Conservation (phyloP, 2,797 vertebrate genomes). For the Philypnodon macrostomus region DNA sequence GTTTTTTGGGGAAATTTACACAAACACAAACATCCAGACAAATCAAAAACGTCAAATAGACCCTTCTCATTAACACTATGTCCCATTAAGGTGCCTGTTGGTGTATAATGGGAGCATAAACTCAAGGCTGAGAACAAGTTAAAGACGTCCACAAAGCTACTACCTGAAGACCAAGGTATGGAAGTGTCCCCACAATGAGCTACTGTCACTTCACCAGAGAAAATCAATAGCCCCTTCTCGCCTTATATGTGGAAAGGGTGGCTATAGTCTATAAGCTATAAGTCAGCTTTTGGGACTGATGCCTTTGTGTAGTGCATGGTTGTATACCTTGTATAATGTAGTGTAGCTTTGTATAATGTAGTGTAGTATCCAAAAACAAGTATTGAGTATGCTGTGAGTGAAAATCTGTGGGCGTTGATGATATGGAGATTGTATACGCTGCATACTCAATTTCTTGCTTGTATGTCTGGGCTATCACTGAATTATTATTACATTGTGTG, state of each 20-base stretch:
- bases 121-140: conserved; percentile 25
- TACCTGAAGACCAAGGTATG: conserved; percentile 32
- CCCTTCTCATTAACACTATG: too few species aligned
- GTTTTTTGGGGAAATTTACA: too few species aligned
- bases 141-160: conserved; percentile 19
- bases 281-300: background rate
- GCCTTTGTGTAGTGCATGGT: conserved; percentile 7
- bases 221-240: conserved; percentile 41
- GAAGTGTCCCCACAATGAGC: conserved; percentile 33
- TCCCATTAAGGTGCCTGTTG: too few species aligned
- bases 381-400: background rate
- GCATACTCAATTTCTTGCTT: conserved; percentile 10
- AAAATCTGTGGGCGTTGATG: conserved; percentile 1
- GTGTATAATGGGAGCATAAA: conserved; percentile 33
- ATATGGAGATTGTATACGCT: conserved; percentile 11
- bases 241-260: conserved; percentile 6
- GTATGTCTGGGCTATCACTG: background rate
- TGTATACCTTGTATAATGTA: background rate
- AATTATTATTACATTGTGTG: conserved; percentile 13
- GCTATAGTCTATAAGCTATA: conserved; percentile 8
- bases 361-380: conserved; percentile 6
- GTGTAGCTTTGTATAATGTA: too few species aligned
- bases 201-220: conserved; percentile 20
- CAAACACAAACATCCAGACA: too few species aligned
- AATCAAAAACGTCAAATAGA: too few species aligned